Evolutionary conservation across 2,113 vertebrate species (phyloP), one percentile per base, ranked within the genome.

Genomic region (Microtus richardsoni): DNA sequence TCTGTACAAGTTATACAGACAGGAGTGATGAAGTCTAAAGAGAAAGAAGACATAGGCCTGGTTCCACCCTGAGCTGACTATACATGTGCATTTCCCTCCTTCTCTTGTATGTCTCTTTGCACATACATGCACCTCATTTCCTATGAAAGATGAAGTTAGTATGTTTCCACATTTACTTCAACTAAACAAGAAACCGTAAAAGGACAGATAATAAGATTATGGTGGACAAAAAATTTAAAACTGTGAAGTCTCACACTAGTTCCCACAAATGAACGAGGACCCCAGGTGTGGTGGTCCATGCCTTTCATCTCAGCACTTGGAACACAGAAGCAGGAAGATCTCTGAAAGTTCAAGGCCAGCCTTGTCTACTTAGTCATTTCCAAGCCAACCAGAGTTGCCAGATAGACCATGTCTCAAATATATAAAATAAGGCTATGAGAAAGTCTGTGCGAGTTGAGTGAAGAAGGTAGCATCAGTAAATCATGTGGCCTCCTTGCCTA

Each of bases 91-190:
- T 49, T 74, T 24, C 36, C 74, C 70, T 54, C 10, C 39, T 11
- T 26, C 22, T 26, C 22, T 44, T 44, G 24, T 44, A 44, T 44
- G 39, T 41, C 73, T 13, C 39, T 26, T 44, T 13, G 22, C 22
- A 75, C 39, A 74, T 30, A 44, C 39, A 28, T 12, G 44, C 13
- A 13, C 26, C 4, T 75, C 39, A 44, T 70, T 87, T 89, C 62
- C 30, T 74, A 52, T 83, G 82, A 91, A 54, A 36, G 52, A 92
- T 79, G 22, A 93, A 89, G 83, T 87, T 58, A 92, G 26, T 80
- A 73, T 60, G 47, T 4, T 54, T 73, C 64, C 41, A 74, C 24
- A 3, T 87, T 87, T 79, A 62, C 58, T 90, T 88, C 68, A 95
- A 92, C 41, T 36, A 90, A 36, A 36, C 62, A 89, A 91, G 62